Evolutionary conservation across 2,888 invertebrate species (phyloP).

Genomic region (Drosophila heteroneura): DNA sequence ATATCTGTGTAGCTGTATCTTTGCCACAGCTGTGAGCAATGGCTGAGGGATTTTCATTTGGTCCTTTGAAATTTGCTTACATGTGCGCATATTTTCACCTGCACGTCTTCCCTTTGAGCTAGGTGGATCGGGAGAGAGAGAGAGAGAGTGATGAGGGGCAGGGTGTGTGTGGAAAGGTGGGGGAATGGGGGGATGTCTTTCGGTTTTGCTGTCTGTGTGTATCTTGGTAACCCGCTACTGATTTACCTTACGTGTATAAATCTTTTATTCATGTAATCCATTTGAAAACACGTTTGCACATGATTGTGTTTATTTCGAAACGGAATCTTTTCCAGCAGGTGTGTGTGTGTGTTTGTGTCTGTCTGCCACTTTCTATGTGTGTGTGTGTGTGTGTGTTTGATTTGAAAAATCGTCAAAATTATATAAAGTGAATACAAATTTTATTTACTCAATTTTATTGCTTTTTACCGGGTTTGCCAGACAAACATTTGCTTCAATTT

Average conservation of each 20-base stretch:
- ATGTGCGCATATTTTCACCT: slow-evolving; percentile 77
- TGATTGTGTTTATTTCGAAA: slow-evolving; percentile 79
- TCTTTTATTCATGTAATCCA: slow-evolving; percentile 82
- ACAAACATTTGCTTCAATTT: slow-evolving; percentile 53
- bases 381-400: slow-evolving; percentile 42
- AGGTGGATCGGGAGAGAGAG: not conserved
- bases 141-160: not conserved
- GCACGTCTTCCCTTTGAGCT: slow-evolving; percentile 45
- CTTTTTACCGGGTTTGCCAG: slow-evolving; percentile 42
- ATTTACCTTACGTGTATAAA: slow-evolving; percentile 80
- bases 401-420: slow-evolving; percentile 81
- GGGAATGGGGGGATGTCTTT: slow-evolving; percentile 23
- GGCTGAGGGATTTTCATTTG: slow-evolving; percentile 44
- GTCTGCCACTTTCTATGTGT: slow-evolving; percentile 10
- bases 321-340: slow-evolving; percentile 55
- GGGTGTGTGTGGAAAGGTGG: no score
- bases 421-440: slow-evolving; percentile 81
- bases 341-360: slow-evolving; percentile 3
- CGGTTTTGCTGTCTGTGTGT: slow-evolving; percentile 22
- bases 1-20: slow-evolving; percentile 13
- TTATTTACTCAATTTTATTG: slow-evolving; percentile 75
- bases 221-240: slow-evolving; percentile 77
- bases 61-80: slow-evolving; percentile 73
- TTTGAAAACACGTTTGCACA: slow-evolving; percentile 82
- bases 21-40: slow-evolving; percentile 30